Evolutionary conservation across 2,797 vertebrate genomes (phyloP), one percentile per base, ranked within the genome.

Genomic region (Taenioides sp.): DNA sequence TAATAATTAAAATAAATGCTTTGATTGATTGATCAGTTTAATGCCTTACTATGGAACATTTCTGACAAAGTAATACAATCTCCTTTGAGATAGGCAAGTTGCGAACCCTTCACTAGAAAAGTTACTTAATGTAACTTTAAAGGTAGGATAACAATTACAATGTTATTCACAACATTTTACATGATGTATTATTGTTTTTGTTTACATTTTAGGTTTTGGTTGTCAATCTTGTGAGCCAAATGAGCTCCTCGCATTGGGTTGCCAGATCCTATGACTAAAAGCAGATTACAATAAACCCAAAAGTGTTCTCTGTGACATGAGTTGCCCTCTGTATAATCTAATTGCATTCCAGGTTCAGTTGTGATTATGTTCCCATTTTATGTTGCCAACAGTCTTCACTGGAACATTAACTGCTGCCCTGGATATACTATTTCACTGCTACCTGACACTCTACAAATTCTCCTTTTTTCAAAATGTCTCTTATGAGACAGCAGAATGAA

Each of bases 371-470:
- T 52, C n/a, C n/a, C 54, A 57, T 57, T 58, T n/a, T 54, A 37
- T 37, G 9, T 37, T 37, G 34, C 34, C 34, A 10, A 52, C 20
- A 27, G 50, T 27, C 43, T 52, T 66, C 47, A 50, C 14, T 52
- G 65, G 17, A 27, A 47, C 22, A 47, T 43, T 49, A 66, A 52
- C 65, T 66, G 65, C 65, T 66, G 65, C 65, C 25, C 25, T 52
- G 65, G 65, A 66, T 52, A 66, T 66, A 66, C 47, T 66, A 66
- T 66, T 66, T 66, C 65, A 52, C 65, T 66, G 65, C 27, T 66
- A 31, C 65, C 4, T 66, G 65, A 66, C 65, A 66, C 65, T 69
- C 34, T 58, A 34, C 54, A 58, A 69, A 40, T 69, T 52, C 47
- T 14, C 65, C 49, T 66, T 65, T 23, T 49, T 66, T 66, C 28